Percentiles rank a stretch among this genome's conserved stretches.
Evolutionary conservation across 2,113 vertebrate species (phyloP).

Genomic region (Buteo buteo): DNA sequence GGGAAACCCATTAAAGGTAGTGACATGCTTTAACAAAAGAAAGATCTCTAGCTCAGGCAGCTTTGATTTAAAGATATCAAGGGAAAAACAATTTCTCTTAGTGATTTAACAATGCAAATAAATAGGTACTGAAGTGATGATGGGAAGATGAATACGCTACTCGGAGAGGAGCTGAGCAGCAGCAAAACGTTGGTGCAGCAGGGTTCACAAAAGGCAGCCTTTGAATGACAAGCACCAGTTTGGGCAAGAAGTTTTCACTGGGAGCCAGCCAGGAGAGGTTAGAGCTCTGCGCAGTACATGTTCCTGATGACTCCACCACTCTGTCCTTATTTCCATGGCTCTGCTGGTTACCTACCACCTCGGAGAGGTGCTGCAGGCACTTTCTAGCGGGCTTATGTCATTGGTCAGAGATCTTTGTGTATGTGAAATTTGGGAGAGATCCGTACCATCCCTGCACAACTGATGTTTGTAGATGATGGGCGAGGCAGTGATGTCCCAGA

Average conservation of each 20-base stretch:
- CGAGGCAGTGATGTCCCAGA: constrained; percentile 9
- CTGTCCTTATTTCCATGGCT: neutral
- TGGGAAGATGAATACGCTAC: neutral
- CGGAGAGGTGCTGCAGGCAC: neutral
- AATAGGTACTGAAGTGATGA: neutral
- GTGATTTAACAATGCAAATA: constrained; percentile 11
- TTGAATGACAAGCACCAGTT: neutral
- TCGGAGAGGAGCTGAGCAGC: neutral
- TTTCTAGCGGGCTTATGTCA: constrained; percentile 41
- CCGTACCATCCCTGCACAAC: constrained; percentile 5
- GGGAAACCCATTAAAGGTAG: neutral
- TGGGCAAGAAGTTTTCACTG: neutral
- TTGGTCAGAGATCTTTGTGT: constrained; percentile 42
- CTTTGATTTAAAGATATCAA: constrained; percentile 16
- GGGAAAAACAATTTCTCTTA: neutral
- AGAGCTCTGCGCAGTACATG: neutral
- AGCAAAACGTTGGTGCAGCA: neutral
- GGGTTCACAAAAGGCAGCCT: neutral
- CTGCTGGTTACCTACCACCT: neutral
- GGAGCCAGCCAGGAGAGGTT: neutral
- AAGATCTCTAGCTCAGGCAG: neutral
- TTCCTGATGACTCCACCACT: neutral
- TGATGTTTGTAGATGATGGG: constrained; percentile 31
- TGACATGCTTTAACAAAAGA: neutral
- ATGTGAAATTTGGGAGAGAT: constrained; percentile 40